phyloP scores from a whole-genome alignment of 2,888 invertebrate species.

The Miltochrista miniata region DNA sequence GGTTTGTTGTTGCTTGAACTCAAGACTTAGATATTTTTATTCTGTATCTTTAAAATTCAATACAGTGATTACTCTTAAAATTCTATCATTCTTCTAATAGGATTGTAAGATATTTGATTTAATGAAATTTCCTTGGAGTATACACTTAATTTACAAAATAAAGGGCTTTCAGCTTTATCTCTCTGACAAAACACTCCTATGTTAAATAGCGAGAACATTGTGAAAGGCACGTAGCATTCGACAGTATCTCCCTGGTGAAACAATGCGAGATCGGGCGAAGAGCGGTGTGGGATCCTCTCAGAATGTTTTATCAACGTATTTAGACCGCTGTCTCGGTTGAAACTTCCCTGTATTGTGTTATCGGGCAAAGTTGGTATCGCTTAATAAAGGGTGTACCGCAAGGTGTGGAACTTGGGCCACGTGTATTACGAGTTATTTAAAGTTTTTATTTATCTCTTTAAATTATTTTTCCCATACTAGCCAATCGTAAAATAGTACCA shows the following conservation, averaged over 20 bases:
- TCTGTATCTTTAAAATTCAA: neutral
- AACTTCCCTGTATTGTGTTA: constrained; percentile 41
- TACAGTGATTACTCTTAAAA: neutral
- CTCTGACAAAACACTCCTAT: constrained; percentile 39
- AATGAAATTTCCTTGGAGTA: neutral
- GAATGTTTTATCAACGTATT: constrained; percentile 40
- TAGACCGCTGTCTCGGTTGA: constrained; percentile 33
- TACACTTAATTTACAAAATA: constrained; percentile 9
- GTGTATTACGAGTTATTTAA: neutral
- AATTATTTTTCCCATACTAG: neutral
- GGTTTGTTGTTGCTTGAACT: too few relatives aligned
- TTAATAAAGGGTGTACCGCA: constrained; percentile 35
- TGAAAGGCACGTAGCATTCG: constrained; percentile 36
- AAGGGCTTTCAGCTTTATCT: constrained; percentile 15
- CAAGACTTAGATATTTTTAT: too few relatives aligned
- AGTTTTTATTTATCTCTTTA: neutral
- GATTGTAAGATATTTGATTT: too few relatives aligned
- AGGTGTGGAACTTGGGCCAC: constrained; percentile 37
- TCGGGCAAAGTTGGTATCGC: constrained; percentile 34
- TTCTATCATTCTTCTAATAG: neutral
- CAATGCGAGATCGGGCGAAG: constrained; percentile 31
- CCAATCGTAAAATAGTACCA: neutral
- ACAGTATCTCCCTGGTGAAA: constrained; percentile 37
- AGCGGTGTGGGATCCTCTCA: constrained; percentile 24
- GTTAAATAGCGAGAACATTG: constrained; percentile 38